Evolutionary conservation across 1,140 invertebrate genomes (phyloP), one percentile per base, ranked within the genome.

Genomic region (Cherax destructor): DNA sequence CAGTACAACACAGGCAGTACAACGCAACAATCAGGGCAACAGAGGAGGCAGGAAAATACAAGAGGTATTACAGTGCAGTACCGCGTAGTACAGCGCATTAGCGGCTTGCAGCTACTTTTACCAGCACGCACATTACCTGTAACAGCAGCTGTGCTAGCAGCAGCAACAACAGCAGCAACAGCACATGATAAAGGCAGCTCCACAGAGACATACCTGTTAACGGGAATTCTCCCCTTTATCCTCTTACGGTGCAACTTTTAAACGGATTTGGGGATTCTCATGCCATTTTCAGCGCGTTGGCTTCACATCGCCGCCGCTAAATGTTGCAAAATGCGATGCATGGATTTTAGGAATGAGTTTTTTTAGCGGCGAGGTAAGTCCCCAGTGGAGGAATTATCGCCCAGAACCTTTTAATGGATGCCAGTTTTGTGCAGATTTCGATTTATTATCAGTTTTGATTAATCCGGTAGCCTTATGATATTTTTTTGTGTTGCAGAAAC

Each of bases 321-420:
- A 87, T 87, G 76, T 79, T 87, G 85, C 85, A 87, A 87, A 87
- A 87, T 87, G 85, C 74, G 85, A 78, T 79, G 85, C 76, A 41
- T 79, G 74, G 85, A 78, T 87, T 87, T 87, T 87, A 78, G 74
- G 69, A 87, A 87, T 87, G 85, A 87, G 85, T 49, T 78, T 87
- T 87, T 87, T 78, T 16, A 59, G 21, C 11, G 24, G 21, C 4
- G 49, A 24, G 61, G 11, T 18, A 49, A 30, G 69, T 86, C 83
- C 83, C 69, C 7, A 47, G 83, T 49, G 83, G 72, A 86, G 83
- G 83, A 86, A 86, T 86, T 76, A 86, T 86, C 83, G 83, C 69
- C 13, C 24, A 10, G n/a, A 61, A 16, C 76, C 72, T 77, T 78
- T 78, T 87, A 78, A 78, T 87, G 76, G 76, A 86, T 49, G 47